A percentile compares a stretch with the other conserved stretches of the same genome.
Evolutionary conservation across 2,888 invertebrate species (phyloP).

Genomic region (Andricus quercusramuli): DNA sequence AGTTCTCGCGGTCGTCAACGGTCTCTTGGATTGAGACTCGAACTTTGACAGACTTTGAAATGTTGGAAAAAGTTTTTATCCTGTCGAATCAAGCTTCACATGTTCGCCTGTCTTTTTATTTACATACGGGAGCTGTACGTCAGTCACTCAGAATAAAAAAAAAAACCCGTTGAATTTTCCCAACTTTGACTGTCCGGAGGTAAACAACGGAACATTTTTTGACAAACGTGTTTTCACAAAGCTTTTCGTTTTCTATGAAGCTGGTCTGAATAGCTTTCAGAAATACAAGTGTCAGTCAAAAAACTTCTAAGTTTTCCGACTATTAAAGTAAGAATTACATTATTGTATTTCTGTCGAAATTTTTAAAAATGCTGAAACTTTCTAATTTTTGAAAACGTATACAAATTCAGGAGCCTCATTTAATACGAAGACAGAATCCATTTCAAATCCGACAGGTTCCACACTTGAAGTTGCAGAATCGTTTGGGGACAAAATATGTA

Average conservation of each 20-base stretch:
- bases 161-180: neutral
- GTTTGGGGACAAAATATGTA: no score
- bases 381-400: no score
- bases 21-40: constrained; percentile 52
- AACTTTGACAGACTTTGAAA: constrained; percentile 50
- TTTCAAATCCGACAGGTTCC: no score
- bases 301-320: no score
- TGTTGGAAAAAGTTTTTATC: constrained; percentile 47
- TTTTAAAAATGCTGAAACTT: no score
- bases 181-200: neutral
- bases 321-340: no score
- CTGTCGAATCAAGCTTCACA: constrained; percentile 38
- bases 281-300: neutral
- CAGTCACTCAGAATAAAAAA: constrained; percentile 34
- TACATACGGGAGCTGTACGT: constrained; percentile 41
- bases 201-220: neutral
- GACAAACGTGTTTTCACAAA: neutral
- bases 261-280: neutral
- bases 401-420: no score
- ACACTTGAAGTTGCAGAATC: no score
- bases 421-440: no score
- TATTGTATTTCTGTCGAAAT: no score
- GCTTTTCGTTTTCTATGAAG: no score
- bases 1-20: constrained; percentile 59
- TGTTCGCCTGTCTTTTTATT: constrained; percentile 40